phyloP scores from a whole-genome alignment of 2,797 vertebrate genomes.

The Emys orbicularis region DNA sequence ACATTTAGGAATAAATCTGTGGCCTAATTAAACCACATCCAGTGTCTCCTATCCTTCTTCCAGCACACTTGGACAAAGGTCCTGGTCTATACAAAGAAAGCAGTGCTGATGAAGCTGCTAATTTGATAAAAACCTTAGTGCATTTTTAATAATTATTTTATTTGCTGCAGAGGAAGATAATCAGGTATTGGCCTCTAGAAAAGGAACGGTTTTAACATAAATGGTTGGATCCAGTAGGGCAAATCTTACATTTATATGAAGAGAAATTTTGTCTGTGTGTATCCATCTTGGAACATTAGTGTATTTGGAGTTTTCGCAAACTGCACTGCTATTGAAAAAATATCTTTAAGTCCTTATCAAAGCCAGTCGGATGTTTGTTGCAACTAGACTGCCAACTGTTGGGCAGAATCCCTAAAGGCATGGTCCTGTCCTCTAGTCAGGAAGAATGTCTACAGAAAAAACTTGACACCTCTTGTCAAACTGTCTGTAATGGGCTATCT shows the following conservation, averaged over 20 bases:
- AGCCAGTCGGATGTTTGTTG: constrained; percentile 64
- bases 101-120: background rate
- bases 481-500: too few species aligned
- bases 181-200: constrained; percentile 22
- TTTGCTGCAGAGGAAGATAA: constrained; percentile 38
- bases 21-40: background rate
- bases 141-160: constrained; percentile 10
- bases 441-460: constrained; percentile 55
- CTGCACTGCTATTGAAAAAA: constrained; percentile 35
- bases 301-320: constrained; percentile 20
- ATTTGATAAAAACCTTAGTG: background rate
- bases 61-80: background rate
- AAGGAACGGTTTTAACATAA: constrained; percentile 46
- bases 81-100: background rate
- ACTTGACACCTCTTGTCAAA: too few species aligned
- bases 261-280: constrained; percentile 29
- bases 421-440: constrained; percentile 61
- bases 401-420: constrained; percentile 56
- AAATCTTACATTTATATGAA: constrained; percentile 14
- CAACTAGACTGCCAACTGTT: constrained; percentile 71
- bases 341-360: constrained; percentile 56
- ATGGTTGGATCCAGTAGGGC: constrained; percentile 40
- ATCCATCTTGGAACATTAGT: background rate
- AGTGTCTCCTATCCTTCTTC: background rate
- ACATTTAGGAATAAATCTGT: background rate